Evolutionary conservation across 2,113 vertebrate species (phyloP), one percentile per base, ranked within the genome.

Genomic region (Lynx canadensis): DNA sequence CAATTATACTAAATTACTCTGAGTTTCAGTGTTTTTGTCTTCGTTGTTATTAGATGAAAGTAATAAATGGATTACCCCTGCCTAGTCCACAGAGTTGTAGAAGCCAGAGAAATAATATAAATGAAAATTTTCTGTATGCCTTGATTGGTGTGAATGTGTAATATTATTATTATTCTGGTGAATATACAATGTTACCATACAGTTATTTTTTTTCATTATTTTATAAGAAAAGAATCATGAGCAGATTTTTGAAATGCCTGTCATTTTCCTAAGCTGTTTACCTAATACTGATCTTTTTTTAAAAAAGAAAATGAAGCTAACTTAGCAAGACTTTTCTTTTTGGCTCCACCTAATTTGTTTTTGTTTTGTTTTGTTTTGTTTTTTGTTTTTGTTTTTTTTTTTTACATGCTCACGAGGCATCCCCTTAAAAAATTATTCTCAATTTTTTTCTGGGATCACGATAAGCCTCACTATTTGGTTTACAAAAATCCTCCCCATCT

Each of bases 201-300:
- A 68, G 38, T 41, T 71, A 7, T 65, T 45, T 95, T 65, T 95
- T 86, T 82, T n/a, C 68, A 78, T 87, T 60, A 89, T 92, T 89
- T 93, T 60, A 66, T 55, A 25, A 76, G 23, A 83, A 80, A 89
- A 86, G 16, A 83, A 65, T 66, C 13, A 63, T 48, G 11, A 41
- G 29, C 74, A 88, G 50, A 65, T 13, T 71, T 45, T 78, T 63
- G 21, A 89, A 74, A 69, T 93, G 74, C 29, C 55, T 23, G 29
- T 82, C 50, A 82, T 73, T 82, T 55, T 91, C n/a, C n/a, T 90
- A 91, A 95, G 41, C 31, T 91, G 23, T 91, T 93, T 82, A 65
- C 48, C 12, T 93, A 83, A 83, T 82, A 50, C 23, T 23, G 23
- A 60, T 76, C 45, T 7, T 74, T 95, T 95, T 45, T 68, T 85